Conservation (phyloP, 2,797 vertebrate genomes). For the Fratercula arctica region DNA sequence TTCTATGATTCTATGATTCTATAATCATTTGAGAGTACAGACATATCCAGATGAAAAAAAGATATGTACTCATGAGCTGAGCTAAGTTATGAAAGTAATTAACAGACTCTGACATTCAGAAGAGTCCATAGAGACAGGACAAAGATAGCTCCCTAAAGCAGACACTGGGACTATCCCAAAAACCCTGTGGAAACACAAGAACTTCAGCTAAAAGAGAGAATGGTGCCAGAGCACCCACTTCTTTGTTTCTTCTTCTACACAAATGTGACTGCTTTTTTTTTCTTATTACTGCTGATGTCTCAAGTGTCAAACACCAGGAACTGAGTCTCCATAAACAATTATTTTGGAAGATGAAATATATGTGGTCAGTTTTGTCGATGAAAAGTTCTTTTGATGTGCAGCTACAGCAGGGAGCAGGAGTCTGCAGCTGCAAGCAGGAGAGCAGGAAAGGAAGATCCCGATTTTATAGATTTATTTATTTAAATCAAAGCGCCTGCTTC, state of each 20-base stretch:
- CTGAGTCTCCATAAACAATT: neutral
- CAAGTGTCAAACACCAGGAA: neutral
- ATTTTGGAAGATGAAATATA: neutral
- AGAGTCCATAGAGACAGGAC: neutral
- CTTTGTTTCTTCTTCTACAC: neutral
- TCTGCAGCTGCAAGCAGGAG: neutral
- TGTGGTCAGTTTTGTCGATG: neutral
- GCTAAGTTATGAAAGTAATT: neutral
- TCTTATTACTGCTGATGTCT: neutral
- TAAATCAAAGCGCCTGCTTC: neutral
- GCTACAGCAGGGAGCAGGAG: neutral
- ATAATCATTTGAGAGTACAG: neutral
- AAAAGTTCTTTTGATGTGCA: conserved; percentile 9
- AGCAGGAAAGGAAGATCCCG: neutral
- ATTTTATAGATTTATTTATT: conserved; percentile 11
- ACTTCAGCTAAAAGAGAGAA: neutral
- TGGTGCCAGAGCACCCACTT: neutral
- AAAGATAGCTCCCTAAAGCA: neutral
- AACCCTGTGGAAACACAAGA: neutral
- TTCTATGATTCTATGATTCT: too few relatives aligned
- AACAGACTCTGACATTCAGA: neutral
- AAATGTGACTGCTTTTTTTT: neutral
- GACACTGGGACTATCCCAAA: neutral
- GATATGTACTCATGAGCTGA: neutral
- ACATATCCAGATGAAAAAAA: neutral